These are phyloP conservation scores for Pseudeuparius sepicola DNA, from an alignment of 2,888 invertebrate species.

Conservation along the genomic window DNA sequence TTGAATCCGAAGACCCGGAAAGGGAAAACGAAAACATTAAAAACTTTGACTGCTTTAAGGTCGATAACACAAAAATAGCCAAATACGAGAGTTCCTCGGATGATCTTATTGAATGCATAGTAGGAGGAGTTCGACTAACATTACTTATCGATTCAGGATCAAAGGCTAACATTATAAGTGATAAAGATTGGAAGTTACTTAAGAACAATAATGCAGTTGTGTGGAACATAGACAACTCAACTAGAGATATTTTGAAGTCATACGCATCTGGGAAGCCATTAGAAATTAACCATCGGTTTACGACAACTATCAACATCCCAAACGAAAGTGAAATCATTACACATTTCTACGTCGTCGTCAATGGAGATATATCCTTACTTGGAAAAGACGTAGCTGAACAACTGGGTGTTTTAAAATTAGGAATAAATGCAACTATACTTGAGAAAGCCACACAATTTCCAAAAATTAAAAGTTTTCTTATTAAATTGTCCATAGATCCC, in stretches of 20 bases:
- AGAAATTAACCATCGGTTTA: conserved; percentile 9
- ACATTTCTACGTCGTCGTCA: conserved; percentile 7
- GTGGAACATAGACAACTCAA: conserved; percentile 9
- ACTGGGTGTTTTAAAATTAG: conserved; percentile 22
- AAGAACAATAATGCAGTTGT: conserved; percentile 10
- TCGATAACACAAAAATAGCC: not conserved
- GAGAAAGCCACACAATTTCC: conserved; percentile 17
- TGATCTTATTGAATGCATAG: conserved; percentile 13
- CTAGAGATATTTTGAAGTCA: conserved; percentile 10
- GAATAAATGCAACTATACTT: conserved; percentile 14
- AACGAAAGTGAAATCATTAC: conserved; percentile 9
- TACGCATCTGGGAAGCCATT: conserved; percentile 10
- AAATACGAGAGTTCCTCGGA: no score
- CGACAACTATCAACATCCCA: no score
- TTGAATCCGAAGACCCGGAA: conserved; percentile 9
- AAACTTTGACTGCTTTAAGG: conserved; percentile 15
- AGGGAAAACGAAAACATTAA: not conserved
- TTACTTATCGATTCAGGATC: conserved; percentile 16
- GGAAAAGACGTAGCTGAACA: conserved; percentile 22
- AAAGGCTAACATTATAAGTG: conserved; percentile 16
- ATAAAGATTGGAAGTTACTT: conserved; percentile 16
- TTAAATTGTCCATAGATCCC: conserved; percentile 19
- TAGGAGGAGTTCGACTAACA: conserved; percentile 13
- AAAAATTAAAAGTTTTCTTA: conserved; percentile 20
- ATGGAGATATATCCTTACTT: conserved; percentile 12